A percentile compares a stretch with the other conserved stretches of the same genome.
phyloP scores from a whole-genome alignment of 2,888 invertebrate species.

The Boloria euphrosyne region DNA sequence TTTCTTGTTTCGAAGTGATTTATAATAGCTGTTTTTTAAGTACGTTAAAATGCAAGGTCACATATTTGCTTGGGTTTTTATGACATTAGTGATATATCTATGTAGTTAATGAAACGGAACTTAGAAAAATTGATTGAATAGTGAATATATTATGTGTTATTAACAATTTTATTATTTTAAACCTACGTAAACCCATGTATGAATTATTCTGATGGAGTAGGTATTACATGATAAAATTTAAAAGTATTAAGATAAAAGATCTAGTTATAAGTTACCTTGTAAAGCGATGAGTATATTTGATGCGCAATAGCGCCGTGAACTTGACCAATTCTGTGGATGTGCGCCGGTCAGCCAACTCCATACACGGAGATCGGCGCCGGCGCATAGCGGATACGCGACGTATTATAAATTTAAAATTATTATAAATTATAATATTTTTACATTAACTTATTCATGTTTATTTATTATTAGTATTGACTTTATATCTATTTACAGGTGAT shows the following conservation, averaged over 20 bases:
- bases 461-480: neutral
- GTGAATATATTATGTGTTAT: neutral
- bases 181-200: too few species aligned
- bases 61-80: slow-evolving; percentile 31
- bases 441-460: neutral
- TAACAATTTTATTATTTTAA: neutral
- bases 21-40: slow-evolving; percentile 34
- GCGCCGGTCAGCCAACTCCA: slow-evolving; percentile 54
- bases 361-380: slow-evolving; percentile 35
- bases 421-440: neutral
- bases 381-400: slow-evolving; percentile 25
- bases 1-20: slow-evolving; percentile 40
- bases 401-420: neutral
- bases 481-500: neutral
- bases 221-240: too few species aligned
- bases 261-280: slow-evolving; percentile 27
- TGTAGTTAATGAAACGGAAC: slow-evolving; percentile 17
- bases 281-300: slow-evolving; percentile 42
- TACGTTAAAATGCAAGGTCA: slow-evolving; percentile 41
- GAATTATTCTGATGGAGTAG: too few species aligned
- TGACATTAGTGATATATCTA: slow-evolving; percentile 19
- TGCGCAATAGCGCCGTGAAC: slow-evolving; percentile 62
- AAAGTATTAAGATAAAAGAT: too few species aligned
- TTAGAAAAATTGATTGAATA: slow-evolving; percentile 3
- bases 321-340: slow-evolving; percentile 72